Evolutionary conservation across 1,140 invertebrate genomes (phyloP).

Genomic region (Phortica variegata): DNA sequence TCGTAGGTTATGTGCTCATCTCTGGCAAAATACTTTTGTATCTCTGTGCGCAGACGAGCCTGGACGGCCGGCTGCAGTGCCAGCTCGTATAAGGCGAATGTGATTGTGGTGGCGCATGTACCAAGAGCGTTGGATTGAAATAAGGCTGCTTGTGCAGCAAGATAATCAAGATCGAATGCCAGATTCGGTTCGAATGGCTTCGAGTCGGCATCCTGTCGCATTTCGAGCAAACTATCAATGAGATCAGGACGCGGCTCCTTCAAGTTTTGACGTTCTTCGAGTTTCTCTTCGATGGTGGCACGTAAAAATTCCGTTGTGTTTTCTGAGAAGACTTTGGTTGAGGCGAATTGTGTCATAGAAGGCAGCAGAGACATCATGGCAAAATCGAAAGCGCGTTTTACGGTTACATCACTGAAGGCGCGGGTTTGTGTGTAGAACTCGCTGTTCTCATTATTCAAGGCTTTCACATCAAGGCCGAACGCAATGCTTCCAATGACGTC

Average conservation of each 20-base stretch:
- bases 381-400: conserved; percentile 59
- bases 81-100: conserved; percentile 67
- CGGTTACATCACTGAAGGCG: conserved; percentile 59
- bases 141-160: conserved; percentile 67
- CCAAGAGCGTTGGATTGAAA: conserved; percentile 77
- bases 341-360: conserved; percentile 19
- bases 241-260: conserved; percentile 54
- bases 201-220: conserved; percentile 36
- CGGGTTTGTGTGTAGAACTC: conserved; percentile 55
- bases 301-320: conserved; percentile 39
- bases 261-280: conserved; percentile 43
- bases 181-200: conserved; percentile 7
- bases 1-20: conserved; percentile 64
- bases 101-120: conserved; percentile 71
- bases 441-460: conserved; percentile 58
- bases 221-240: conserved; percentile 55
- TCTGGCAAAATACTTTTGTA: conserved; percentile 58
- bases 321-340: conserved; percentile 36
- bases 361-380: conserved; percentile 57
- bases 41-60: conserved; percentile 65
- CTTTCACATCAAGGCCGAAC: conserved; percentile 63
- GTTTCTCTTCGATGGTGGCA: conserved; percentile 34
- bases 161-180: conserved; percentile 32
- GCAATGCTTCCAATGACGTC: conserved; percentile 64
- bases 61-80: conserved; percentile 68